These are phyloP conservation scores for Ferdinandea cuprea DNA, from an alignment of 2,888 invertebrate genomes.

Conservation along the genomic window DNA sequence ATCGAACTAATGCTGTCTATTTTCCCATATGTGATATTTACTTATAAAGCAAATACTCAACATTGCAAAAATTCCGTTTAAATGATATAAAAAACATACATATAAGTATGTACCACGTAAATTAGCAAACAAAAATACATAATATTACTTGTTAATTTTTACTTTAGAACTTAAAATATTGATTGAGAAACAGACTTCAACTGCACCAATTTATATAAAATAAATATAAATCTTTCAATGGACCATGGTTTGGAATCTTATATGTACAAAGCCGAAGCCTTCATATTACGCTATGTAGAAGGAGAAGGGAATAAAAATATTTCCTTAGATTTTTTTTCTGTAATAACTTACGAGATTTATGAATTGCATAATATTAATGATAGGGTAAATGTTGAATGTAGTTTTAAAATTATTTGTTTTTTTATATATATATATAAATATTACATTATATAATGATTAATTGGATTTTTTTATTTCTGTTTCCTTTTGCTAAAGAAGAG, in stretches of 20 bases:
- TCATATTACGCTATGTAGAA: neutral
- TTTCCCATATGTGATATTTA: too few species aligned
- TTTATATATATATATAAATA: slow-evolving; percentile 15
- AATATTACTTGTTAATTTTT: too few species aligned
- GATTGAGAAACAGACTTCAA: slow-evolving; percentile 41
- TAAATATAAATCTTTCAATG: slow-evolving; percentile 8
- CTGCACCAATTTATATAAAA: slow-evolving; percentile 20
- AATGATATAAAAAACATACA: too few species aligned
- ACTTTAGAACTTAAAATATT: too few species aligned
- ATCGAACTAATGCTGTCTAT: too few species aligned
- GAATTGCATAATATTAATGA: slow-evolving; percentile 23
- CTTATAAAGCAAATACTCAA: too few species aligned
- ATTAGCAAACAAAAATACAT: too few species aligned
- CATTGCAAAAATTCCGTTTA: too few species aligned
- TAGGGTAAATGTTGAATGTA: slow-evolving; percentile 15
- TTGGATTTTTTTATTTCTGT: slow-evolving; percentile 21
- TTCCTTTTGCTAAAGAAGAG: slow-evolving; percentile 14
- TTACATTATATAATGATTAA: slow-evolving; percentile 8
- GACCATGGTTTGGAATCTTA: slow-evolving; percentile 16
- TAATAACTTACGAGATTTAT: slow-evolving; percentile 9
- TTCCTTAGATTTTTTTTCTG: slow-evolving; percentile 1
- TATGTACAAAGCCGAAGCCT: slow-evolving; percentile 1
- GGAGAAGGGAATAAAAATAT: slow-evolving; percentile 35
- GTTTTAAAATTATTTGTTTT: slow-evolving; percentile 2
- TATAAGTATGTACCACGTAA: too few species aligned